phyloP scores from a whole-genome alignment of 2,113 vertebrate genomes.

The Cavia porcellus region DNA sequence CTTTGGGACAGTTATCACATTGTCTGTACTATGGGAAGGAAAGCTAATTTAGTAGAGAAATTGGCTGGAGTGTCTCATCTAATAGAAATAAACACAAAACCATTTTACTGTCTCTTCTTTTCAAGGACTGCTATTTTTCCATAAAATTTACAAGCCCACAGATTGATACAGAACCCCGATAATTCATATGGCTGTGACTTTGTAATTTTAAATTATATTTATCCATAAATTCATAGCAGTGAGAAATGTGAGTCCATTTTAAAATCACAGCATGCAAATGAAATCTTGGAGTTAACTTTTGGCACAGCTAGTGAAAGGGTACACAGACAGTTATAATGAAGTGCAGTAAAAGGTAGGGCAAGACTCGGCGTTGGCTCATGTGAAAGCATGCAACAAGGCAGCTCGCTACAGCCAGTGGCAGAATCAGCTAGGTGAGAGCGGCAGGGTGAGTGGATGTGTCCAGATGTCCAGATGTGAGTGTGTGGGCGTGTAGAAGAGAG shows the following conservation, averaged over 20 bases:
- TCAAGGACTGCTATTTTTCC: conserved; percentile 77
- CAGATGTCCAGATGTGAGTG: no score
- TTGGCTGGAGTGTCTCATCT: conserved; percentile 76
- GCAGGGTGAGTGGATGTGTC: no score
- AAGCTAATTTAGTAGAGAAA: conserved; percentile 82
- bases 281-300: conserved; percentile 58
- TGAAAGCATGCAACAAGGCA: background rate
- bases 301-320: background rate
- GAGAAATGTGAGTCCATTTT: conserved; percentile 54
- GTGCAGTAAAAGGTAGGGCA: background rate
- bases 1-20: conserved; percentile 77
- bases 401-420: background rate
- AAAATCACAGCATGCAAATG: conserved; percentile 62
- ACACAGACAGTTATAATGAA: background rate
- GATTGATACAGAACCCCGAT: conserved; percentile 62
- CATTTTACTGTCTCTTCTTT: conserved; percentile 76
- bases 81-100: conserved; percentile 80
- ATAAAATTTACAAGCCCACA: conserved; percentile 70
- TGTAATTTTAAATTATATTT: conserved; percentile 65
- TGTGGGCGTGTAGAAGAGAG: background rate
- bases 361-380: background rate
- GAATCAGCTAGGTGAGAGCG: rapidly evolving
- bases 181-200: conserved; percentile 63
- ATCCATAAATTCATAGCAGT: conserved; percentile 44
- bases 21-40: conserved; percentile 66